These are phyloP conservation scores for Lasiommata megera DNA, from an alignment of 2,888 invertebrate species.

Conservation along the genomic window DNA sequence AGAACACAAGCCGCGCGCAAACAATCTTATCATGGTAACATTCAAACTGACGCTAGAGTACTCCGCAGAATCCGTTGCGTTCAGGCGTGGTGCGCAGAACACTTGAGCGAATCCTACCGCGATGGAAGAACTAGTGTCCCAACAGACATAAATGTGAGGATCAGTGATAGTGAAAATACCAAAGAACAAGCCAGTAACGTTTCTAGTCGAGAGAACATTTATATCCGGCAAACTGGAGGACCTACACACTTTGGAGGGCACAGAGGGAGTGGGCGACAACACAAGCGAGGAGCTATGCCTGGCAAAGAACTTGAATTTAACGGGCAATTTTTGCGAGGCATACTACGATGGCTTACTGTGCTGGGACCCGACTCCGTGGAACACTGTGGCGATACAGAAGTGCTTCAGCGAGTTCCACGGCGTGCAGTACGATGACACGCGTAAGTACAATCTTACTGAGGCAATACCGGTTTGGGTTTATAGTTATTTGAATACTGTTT, in stretches of 20 bases:
- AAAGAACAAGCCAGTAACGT: conserved; percentile 50
- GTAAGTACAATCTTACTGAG: no score
- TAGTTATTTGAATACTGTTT: no score
- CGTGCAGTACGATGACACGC: conserved; percentile 89
- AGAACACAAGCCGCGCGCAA: conserved; percentile 74
- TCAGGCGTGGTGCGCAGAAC: conserved; percentile 48
- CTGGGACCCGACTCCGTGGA: conserved; percentile 90
- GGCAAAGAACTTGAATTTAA: conserved; percentile 51
- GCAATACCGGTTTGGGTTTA: no score
- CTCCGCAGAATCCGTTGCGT: conserved; percentile 57
- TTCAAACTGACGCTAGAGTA: conserved; percentile 60
- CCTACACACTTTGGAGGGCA: conserved; percentile 62
- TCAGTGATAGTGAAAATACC: conserved; percentile 39
- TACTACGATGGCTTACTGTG: conserved; percentile 90
- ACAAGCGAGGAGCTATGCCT: conserved; percentile 62
- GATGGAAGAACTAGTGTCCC: conserved; percentile 42
- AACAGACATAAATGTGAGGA: conserved; percentile 35
- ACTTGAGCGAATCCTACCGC: conserved; percentile 46
- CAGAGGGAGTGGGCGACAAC: conserved; percentile 61
- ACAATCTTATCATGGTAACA: conserved; percentile 77
- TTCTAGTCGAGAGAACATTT: conserved; percentile 43
- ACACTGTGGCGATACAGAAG: conserved; percentile 85
- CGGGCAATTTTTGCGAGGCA: conserved; percentile 80
- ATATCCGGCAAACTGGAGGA: conserved; percentile 74
- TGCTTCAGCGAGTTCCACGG: conserved; percentile 91